Conservation (phyloP, 35 echinoderm and acorn worm genomes). For the Stichopus chloronotus region DNA sequence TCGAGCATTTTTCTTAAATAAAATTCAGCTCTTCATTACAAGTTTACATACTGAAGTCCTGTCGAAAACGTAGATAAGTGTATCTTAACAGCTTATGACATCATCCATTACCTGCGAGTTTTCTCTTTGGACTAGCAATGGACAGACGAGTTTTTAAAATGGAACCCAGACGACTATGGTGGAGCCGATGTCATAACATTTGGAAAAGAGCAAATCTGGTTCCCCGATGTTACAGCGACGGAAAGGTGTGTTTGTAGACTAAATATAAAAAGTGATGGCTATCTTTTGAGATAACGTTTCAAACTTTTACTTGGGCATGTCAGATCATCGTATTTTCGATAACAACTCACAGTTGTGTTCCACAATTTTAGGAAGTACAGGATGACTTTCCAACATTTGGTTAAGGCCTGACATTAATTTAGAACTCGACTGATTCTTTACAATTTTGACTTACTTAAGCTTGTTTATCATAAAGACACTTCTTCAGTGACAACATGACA, state of each 20-base stretch:
- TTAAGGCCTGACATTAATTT: no score
- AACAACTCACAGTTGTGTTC: neutral
- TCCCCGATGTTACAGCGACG: neutral
- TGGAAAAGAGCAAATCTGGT: neutral
- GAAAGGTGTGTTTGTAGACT: neutral
- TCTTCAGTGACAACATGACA: no score
- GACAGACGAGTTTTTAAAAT: neutral
- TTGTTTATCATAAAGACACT: no score
- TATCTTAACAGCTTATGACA: neutral
- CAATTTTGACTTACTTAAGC: no score
- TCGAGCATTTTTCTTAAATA: neutral
- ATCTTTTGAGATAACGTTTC: neutral
- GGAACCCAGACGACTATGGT: neutral
- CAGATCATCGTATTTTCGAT: neutral
- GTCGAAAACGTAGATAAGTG: neutral
- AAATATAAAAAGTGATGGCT: neutral
- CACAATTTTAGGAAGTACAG: neutral
- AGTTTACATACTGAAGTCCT: neutral
- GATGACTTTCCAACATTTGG: no score
- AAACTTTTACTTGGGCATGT: neutral
- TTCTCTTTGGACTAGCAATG: neutral
- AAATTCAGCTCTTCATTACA: neutral
- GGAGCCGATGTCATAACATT: neutral
- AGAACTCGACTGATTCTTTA: no score
- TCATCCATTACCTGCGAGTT: neutral